phyloP scores from a whole-genome alignment of 2,797 vertebrate species.

The Erethizon dorsatum region DNA sequence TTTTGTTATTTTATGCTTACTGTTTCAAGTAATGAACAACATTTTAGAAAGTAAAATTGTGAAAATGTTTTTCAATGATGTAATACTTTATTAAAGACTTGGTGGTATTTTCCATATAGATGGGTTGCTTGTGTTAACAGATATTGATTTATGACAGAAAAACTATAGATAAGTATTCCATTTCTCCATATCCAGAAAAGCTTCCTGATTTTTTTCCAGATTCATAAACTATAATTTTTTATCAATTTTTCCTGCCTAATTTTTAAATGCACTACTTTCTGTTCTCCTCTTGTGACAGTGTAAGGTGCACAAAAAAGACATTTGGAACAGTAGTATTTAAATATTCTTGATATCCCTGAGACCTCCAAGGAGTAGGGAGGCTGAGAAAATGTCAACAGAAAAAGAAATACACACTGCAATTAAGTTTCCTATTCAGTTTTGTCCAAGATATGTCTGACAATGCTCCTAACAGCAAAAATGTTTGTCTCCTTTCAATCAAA shows the following conservation, averaged over 20 bases:
- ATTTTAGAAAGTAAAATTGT: not conserved
- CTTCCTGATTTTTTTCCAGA: constrained; percentile 26
- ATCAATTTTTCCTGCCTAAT: not conserved
- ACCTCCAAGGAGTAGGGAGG: not conserved
- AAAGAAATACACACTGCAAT: not conserved
- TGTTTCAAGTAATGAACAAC: not conserved
- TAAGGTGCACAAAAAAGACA: not conserved
- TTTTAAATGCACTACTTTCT: not conserved
- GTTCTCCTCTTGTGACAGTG: not conserved
- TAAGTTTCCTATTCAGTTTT: not conserved
- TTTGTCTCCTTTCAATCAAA: not conserved
- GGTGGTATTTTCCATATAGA: not conserved
- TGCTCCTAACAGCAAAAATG: not conserved
- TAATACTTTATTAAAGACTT: not conserved
- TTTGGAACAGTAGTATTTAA: not conserved
- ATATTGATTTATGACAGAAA: not conserved
- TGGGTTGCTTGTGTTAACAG: not conserved
- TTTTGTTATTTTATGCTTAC: not conserved
- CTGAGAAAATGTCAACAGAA: not conserved
- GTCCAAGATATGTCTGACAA: not conserved
- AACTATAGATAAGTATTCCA: not conserved
- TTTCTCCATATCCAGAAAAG: constrained; percentile 19
- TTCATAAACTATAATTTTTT: not conserved
- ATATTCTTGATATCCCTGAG: not conserved
- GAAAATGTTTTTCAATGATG: constrained; percentile 1